A percentile compares a stretch with the other conserved stretches of the same genome.
These are phyloP conservation scores for Ascidia mentula DNA, from an alignment of 23 tunicate genomes.

Conservation along the genomic window DNA sequence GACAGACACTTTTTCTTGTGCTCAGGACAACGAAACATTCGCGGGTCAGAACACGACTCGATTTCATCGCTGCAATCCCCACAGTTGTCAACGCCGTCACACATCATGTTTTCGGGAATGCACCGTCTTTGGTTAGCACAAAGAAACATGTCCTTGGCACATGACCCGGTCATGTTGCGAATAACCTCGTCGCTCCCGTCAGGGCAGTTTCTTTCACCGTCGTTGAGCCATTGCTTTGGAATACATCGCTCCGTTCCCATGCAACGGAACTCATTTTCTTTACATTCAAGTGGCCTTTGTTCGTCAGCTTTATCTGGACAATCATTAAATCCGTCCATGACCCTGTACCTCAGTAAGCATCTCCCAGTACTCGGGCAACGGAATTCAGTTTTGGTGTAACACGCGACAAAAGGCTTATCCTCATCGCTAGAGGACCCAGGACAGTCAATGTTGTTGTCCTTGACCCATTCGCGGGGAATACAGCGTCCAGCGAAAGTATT, in stretches of 20 bases:
- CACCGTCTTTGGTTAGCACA: constrained; percentile 35
- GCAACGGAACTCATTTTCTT: constrained; percentile 29
- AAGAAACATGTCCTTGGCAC: constrained; percentile 1
- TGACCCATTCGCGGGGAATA: constrained; percentile 58
- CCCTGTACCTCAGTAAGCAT: constrained; percentile 40
- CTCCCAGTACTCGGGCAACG: constrained; percentile 20
- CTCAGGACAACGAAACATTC: constrained; percentile 47
- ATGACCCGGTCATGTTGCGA: background rate
- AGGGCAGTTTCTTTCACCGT: constrained; percentile 15
- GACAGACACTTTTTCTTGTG: constrained; percentile 3
- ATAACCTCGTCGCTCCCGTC: constrained; percentile 38
- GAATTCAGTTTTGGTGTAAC: constrained; percentile 32
- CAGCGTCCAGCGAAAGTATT: background rate
- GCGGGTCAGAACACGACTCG: constrained; percentile 25
- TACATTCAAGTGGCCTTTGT: background rate
- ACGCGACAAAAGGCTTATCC: background rate
- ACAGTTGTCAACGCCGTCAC: constrained; percentile 28
- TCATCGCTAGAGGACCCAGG: constrained; percentile 18
- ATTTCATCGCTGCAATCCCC: constrained; percentile 36
- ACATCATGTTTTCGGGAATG: constrained; percentile 28
- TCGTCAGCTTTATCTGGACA: constrained; percentile 38
- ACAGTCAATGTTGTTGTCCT: constrained; percentile 30
- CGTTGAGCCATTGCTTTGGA: constrained; percentile 25
- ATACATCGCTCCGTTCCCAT: constrained; percentile 32
- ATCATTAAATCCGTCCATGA: constrained; percentile 25